Percentiles rank a stretch among this genome's conserved stretches.
Evolutionary conservation across 2,113 vertebrate species (phyloP).

Genomic region (Vicugna pacos): DNA sequence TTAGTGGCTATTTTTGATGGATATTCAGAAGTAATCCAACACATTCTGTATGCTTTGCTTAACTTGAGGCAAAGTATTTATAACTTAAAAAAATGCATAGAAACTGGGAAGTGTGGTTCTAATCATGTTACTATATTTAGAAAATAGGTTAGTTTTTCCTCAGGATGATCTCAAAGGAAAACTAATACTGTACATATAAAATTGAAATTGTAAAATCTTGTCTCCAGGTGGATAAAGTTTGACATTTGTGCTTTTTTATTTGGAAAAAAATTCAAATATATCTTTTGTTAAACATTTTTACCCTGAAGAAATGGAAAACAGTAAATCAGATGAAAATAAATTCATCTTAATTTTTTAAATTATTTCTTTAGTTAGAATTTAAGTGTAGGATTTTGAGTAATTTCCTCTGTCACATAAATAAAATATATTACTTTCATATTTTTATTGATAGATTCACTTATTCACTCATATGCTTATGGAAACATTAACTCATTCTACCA

Average conservation of each 20-base stretch:
- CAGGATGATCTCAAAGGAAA: neutral
- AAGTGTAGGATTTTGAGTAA: neutral
- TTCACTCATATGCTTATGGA: neutral
- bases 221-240: neutral
- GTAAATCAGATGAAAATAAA: neutral
- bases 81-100: neutral
- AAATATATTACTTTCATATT: neutral
- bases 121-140: neutral
- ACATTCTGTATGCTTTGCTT: neutral
- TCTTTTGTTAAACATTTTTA: slow-evolving; percentile 12
- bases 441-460: neutral
- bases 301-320: neutral
- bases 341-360: neutral
- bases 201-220: neutral
- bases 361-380: neutral
- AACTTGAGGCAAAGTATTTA: neutral
- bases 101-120: neutral
- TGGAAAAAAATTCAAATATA: neutral
- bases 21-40: neutral
- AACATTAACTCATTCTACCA: neutral
- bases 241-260: neutral
- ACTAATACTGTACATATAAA: neutral
- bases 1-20: neutral
- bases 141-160: slow-evolving; percentile 7
- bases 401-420: neutral